Base-by-base conservation (phyloP, 2,888 invertebrate species). In the Danaus chrysippus region DNA sequence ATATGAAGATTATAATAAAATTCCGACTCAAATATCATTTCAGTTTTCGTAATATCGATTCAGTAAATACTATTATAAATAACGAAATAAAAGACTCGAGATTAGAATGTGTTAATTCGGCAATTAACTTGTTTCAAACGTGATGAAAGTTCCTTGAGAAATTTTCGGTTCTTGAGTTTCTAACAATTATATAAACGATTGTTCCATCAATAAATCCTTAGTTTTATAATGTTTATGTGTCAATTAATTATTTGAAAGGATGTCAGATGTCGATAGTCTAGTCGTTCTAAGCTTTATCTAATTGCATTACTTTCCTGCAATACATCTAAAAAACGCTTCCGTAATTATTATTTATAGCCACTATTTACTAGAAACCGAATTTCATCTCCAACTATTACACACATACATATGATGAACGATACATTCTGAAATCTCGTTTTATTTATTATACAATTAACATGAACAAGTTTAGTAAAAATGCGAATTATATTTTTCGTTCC, bases 351-450 rank as follows among this genome's bases (percentile, higher is more conserved):
- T 49, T 49, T 15, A 49, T 49, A 17, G 17, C 49, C 8, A 10
- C 49, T 17, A 49, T 49, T 49, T 49, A 49, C 49, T 49, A 49
- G 49, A 49, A 49, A 49, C 49, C 49, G 49, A 49, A 49, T 49
- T 17, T 13, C 46, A 13, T 49, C 23, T 34, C 23, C 23, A 8
- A 6, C 23, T 23, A 23, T 23, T 23, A 23, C 23, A 23, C 23
- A 23, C 3, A 23, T 23, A 1, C 3, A n/a, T 23, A 34, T 34
- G 23, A 49, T 49, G 17, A 49, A 49, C 11, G 49, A 17, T 49
- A 10, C 10, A 6, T 10, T 17, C 17, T 17, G 10, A 49, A 2
- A 49, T 11, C 11, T 49, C 23, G 23, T 1, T 34, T 5, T 34
- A 34, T 34, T 34, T 34, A 34, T 34, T 34, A 34, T 34, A 34